Evolutionary conservation across 2,797 vertebrate genomes (phyloP), one percentile per base, ranked within the genome.

Genomic region (Tapirus indicus): DNA sequence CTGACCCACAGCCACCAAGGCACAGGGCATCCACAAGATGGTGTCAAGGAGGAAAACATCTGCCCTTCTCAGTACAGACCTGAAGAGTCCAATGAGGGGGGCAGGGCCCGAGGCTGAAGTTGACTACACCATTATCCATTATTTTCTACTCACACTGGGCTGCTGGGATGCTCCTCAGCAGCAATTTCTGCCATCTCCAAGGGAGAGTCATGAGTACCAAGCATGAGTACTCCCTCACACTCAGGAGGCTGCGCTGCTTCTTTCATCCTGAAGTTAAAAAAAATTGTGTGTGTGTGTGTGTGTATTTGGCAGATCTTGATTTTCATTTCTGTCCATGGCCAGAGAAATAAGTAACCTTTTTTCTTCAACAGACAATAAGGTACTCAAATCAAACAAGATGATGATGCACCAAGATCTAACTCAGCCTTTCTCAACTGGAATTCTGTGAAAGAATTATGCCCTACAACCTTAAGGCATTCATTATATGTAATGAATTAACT

Each of bases 371-470:
- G n/a, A 64, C 18, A 91, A 25, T 32, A 58, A 38, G 44, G 32
- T 41, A 74, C n/a, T 66, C 60, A 77, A 89, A 78, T 82, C 38
- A 92, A 85, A 92, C 47, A 64, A 68, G 49, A n/a, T 35, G 29
- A 52, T 32, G 35, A 52, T 49, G 12, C 16, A n/a, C 38, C 2
- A 10, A 86, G 49, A 72, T 82, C 41, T 64, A 44, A 85, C 52
- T 54, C 64, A 13, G n/a, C 27, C 62, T 88, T 89, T 88, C 74
- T 38, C 78, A 69, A 16, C 29, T 68, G 20, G 74, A 38, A 25
- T 69, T 77, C 68, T 83, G 25, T n/a, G 71, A 32, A 47, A 88
- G 47, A 92, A 85, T 44, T 17, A 38, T 44, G 92, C 18, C 35
- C n/a, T 35, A 56, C 60, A 20, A 44, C 49, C 35, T 58, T 75